A percentile compares a stretch with the other conserved stretches of the same genome.
Evolutionary conservation across 2,888 invertebrate genomes (phyloP).

Genomic region (Stramonita haemastoma): DNA sequence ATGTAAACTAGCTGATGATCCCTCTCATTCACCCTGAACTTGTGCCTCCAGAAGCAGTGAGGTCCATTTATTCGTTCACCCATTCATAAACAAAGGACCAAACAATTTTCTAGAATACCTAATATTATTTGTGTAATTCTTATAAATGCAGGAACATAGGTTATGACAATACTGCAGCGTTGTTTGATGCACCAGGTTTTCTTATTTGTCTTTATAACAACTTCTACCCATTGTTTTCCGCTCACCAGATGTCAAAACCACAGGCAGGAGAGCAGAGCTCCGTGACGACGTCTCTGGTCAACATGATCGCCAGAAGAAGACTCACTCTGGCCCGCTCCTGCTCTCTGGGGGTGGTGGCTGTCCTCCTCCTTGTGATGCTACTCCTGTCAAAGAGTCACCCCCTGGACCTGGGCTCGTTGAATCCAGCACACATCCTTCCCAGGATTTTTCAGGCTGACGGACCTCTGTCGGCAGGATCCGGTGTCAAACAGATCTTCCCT

Average conservation of each 20-base stretch:
- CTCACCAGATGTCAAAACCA: neutral
- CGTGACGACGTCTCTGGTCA: neutral
- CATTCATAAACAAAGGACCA: no score
- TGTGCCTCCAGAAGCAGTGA: no score
- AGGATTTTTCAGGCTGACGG: neutral
- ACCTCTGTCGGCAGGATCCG: neutral
- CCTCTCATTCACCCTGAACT: no score
- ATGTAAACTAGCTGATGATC: no score
- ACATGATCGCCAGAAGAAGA: constrained; percentile 30
- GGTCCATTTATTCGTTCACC: no score
- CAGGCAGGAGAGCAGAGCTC: neutral
- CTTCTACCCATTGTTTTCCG: no score
- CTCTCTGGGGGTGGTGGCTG: neutral
- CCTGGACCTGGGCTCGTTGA: neutral
- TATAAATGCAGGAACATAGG: no score
- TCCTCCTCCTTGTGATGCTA: neutral
- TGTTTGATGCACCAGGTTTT: no score
- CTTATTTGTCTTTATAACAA: no score
- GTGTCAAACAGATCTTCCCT: neutral
- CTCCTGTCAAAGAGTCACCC: neutral
- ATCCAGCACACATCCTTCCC: neutral
- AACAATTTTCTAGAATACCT: no score
- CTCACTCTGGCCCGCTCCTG: neutral
- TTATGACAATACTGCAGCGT: no score
- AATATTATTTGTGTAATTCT: no score